These are phyloP conservation scores for Anagyrus pseudococci DNA, from an alignment of 2,888 invertebrate genomes.

Conservation along the genomic window DNA sequence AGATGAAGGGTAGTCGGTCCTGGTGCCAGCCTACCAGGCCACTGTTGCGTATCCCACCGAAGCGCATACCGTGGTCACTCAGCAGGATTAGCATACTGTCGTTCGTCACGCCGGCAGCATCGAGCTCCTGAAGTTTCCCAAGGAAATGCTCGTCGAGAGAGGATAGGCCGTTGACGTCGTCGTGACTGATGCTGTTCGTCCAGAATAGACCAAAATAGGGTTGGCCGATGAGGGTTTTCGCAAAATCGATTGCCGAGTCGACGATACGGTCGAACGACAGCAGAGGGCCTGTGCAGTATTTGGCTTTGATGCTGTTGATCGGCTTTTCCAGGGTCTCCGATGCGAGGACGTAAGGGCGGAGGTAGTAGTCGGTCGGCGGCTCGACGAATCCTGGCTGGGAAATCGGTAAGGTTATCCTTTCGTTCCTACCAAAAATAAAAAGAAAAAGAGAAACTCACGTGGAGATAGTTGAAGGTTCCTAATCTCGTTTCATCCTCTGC, in stretches of 20 bases:
- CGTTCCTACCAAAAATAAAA: neutral
- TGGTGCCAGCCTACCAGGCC: constrained; percentile 80
- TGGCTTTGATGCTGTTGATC: constrained; percentile 62
- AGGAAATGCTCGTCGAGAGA: constrained; percentile 71
- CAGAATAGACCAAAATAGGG: constrained; percentile 80
- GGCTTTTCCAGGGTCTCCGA: constrained; percentile 66
- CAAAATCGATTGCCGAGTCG: constrained; percentile 74
- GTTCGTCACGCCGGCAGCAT: constrained; percentile 68
- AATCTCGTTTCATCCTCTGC: constrained; percentile 78
- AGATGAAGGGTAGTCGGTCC: constrained; percentile 78
- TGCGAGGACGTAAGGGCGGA: constrained; percentile 76
- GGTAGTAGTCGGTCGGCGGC: constrained; percentile 83
- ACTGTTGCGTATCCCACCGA: constrained; percentile 73
- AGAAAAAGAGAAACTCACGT: constrained; percentile 54
- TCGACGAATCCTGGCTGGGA: constrained; percentile 70
- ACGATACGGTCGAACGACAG: constrained; percentile 74
- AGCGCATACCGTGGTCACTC: constrained; percentile 82
- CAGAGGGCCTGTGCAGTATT: constrained; percentile 69
- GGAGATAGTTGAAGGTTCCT: constrained; percentile 79
- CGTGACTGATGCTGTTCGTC: constrained; percentile 80
- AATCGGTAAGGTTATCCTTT: neutral
- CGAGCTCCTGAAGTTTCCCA: constrained; percentile 68
- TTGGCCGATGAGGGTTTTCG: constrained; percentile 64
- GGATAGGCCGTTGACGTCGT: constrained; percentile 71
- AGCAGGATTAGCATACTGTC: constrained; percentile 75